Conservation (phyloP, 2,113 vertebrate genomes). For the Microtus pennsylvanicus region DNA sequence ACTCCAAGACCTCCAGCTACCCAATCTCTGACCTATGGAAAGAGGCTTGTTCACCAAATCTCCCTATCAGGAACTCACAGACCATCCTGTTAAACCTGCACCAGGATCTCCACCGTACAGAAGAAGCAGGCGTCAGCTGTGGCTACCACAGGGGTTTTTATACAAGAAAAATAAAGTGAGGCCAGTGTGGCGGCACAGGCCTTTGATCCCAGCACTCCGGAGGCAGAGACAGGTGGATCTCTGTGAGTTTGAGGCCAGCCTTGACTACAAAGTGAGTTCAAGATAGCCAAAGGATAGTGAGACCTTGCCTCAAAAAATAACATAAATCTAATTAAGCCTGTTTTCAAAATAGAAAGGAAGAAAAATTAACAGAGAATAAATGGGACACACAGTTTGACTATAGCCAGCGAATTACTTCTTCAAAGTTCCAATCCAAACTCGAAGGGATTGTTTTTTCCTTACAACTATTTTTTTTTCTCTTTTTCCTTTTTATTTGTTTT, state of each 20-base stretch:
- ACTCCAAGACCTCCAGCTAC: background rate
- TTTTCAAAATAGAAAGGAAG: background rate
- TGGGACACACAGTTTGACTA: background rate
- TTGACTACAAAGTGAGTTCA: background rate
- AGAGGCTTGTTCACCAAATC: background rate
- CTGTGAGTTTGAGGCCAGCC: background rate
- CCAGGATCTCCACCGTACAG: background rate
- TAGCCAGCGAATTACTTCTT: constrained; percentile 54
- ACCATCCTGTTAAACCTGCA: background rate
- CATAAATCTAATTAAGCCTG: background rate
- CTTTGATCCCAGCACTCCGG: background rate
- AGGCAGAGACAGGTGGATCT: background rate
- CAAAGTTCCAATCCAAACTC: constrained; percentile 49
- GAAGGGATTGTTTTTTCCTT: constrained; percentile 42
- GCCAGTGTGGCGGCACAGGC: background rate
- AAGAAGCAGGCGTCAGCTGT: background rate
- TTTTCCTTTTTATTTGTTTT: background rate
- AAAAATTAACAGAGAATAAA: background rate
- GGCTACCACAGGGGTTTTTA: background rate
- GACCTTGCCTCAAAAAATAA: background rate
- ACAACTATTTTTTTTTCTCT: background rate
- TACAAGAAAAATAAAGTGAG: background rate
- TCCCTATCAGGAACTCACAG: background rate
- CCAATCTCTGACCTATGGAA: background rate
- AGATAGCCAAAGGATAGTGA: background rate